phyloP scores from a whole-genome alignment of 2,797 vertebrate species.

The Clamator glandarius region DNA sequence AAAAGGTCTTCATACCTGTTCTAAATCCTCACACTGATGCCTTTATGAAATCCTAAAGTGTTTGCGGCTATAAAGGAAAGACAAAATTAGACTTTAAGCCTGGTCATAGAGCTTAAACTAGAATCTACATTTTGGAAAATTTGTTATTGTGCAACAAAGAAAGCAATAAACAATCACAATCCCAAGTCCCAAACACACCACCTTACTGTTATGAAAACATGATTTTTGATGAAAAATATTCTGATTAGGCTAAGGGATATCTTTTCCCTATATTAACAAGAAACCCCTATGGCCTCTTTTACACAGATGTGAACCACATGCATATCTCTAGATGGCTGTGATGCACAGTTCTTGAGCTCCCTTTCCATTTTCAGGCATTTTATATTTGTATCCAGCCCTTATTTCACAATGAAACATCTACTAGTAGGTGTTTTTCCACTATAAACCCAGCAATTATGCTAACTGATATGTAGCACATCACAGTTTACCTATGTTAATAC shows the following conservation, averaged over 20 bases:
- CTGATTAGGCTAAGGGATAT: neutral
- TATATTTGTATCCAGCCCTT: neutral
- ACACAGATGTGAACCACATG: fast-evolving
- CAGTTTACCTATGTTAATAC: neutral
- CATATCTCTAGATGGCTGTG: neutral
- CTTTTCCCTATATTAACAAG: neutral
- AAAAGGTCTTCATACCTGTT: neutral
- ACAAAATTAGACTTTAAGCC: neutral
- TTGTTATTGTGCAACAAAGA: neutral
- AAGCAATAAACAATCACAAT: neutral
- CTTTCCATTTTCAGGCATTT: neutral
- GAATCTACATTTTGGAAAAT: neutral
- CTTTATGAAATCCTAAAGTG: neutral
- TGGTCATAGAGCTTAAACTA: neutral
- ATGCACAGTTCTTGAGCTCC: neutral
- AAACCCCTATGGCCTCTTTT: neutral
- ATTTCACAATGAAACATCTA: neutral
- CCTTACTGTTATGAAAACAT: neutral
- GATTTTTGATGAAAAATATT: neutral
- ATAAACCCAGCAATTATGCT: neutral
- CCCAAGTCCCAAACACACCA: fast-evolving
- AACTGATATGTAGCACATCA: neutral
- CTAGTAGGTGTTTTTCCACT: neutral
- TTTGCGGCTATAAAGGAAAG: neutral
- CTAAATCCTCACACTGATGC: neutral